Evolutionary conservation across 2,113 vertebrate species (phyloP).

Genomic region (Pyrgilauda ruficollis): DNA sequence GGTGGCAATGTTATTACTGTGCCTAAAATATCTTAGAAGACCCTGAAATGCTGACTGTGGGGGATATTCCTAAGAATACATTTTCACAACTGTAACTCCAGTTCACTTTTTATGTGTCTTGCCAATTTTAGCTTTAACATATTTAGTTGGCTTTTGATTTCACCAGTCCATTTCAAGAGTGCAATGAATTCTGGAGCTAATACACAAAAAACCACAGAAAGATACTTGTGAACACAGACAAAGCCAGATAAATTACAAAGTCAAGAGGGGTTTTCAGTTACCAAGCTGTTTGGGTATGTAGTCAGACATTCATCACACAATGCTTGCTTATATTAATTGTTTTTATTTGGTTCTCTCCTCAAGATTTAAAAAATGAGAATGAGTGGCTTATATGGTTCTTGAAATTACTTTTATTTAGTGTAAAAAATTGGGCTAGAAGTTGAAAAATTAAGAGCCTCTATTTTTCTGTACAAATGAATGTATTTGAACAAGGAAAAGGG

Average conservation of each 20-base stretch:
- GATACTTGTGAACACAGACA: neutral
- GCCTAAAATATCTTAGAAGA: neutral
- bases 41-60: neutral
- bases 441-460: neutral
- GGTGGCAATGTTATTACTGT: neutral
- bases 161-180: neutral
- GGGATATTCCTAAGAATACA: neutral
- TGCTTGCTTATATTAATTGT: neutral
- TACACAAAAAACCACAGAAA: neutral
- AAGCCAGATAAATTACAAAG: neutral
- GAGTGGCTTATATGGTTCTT: neutral
- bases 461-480: neutral
- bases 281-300: neutral
- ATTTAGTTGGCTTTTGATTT: neutral
- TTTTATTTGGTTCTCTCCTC: neutral
- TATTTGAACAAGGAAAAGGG: neutral
- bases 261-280: neutral
- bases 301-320: neutral
- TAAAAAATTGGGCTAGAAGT: neutral
- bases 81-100: neutral
- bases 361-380: neutral
- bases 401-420: neutral
- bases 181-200: neutral
- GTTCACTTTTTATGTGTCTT: neutral
- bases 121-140: neutral